These are phyloP conservation scores for Dorcus parallelipipedus DNA, from an alignment of 2,888 invertebrate genomes.

Conservation along the genomic window DNA sequence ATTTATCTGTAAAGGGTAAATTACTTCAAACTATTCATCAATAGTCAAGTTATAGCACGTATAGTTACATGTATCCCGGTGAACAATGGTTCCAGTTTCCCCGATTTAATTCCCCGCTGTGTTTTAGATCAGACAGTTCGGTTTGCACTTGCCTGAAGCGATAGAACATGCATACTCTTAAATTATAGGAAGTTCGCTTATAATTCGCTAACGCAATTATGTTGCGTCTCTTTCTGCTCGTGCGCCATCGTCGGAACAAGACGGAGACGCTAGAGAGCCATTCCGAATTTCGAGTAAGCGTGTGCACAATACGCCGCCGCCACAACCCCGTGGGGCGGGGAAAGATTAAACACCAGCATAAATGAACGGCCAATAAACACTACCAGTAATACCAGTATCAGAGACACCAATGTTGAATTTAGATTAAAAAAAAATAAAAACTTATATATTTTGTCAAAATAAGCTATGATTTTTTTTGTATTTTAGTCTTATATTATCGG, in stretches of 20 bases:
- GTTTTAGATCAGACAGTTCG: constrained; percentile 42
- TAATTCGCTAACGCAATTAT: constrained; percentile 33
- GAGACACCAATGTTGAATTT: no score
- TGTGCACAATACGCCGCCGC: constrained; percentile 31
- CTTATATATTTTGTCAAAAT: no score
- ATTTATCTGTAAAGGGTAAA: neutral
- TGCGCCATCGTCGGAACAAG: constrained; percentile 25
- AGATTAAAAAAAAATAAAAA: no score
- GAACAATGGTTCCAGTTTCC: constrained; percentile 15
- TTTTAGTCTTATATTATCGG: no score
- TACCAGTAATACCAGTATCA: constrained; percentile 16
- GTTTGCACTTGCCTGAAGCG: constrained; percentile 43
- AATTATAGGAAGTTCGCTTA: constrained; percentile 42
- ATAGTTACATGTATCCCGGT: constrained; percentile 12
- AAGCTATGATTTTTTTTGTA: no score
- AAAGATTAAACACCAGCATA: constrained; percentile 46
- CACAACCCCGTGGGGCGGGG: constrained; percentile 28
- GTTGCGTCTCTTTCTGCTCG: constrained; percentile 30
- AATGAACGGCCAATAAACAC: constrained; percentile 48
- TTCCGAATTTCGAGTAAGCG: constrained; percentile 34
- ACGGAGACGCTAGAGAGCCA: constrained; percentile 31
- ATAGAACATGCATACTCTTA: constrained; percentile 46
- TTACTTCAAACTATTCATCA: constrained; percentile 1
- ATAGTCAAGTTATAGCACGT: constrained; percentile 6
- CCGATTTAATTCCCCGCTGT: constrained; percentile 39